These are phyloP conservation scores for Tragopan temminckii DNA, from an alignment of 2,797 vertebrate species.

Conservation along the genomic window DNA sequence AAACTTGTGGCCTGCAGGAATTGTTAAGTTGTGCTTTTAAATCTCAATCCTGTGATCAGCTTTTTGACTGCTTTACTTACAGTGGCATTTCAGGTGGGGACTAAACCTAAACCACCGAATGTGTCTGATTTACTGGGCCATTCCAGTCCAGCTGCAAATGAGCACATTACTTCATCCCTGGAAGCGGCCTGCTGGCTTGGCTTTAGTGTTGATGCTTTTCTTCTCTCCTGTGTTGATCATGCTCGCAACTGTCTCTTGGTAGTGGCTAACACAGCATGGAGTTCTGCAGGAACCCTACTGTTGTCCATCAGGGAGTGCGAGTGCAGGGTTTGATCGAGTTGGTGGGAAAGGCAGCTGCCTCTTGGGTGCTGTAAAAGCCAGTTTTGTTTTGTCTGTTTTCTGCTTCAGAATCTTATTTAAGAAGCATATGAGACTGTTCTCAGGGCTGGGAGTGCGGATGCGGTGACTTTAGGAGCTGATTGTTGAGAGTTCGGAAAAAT, in stretches of 20 bases:
- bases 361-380: background rate
- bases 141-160: background rate
- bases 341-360: background rate
- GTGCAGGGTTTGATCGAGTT: background rate
- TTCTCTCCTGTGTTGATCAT: background rate
- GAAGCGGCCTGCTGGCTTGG: background rate
- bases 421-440: background rate
- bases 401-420: background rate
- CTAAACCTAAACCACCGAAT: background rate
- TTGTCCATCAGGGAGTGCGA: rapidly evolving
- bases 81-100: background rate
- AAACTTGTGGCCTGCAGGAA: background rate
- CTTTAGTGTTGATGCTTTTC: background rate
- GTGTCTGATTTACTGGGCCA: background rate
- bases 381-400: background rate
- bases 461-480: background rate
- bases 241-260: background rate
- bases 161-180: background rate
- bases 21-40: background rate
- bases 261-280: rapidly evolving
- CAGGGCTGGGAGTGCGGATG: background rate
- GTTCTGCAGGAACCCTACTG: background rate
- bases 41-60: background rate
- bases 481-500: background rate
- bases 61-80: background rate